Base-by-base conservation (phyloP, 2,888 invertebrate genomes). In the Harmothoe impar region DNA sequence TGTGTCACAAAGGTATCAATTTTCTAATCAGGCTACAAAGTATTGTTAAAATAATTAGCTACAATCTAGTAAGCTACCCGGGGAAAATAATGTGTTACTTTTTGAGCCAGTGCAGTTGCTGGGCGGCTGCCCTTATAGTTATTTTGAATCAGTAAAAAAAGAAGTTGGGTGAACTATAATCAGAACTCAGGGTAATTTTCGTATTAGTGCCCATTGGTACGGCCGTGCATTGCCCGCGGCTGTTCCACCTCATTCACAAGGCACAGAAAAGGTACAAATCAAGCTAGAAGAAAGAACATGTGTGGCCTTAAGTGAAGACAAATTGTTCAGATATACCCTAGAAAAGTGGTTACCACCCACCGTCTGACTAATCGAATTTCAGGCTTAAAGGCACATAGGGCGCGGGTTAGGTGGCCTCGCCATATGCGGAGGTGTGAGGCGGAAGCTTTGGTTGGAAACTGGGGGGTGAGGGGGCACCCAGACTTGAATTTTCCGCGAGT, bases 261-360 rank as follows among this genome's bases (percentile, higher is more conserved):
- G 72, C 72, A 72, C 72, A 72, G 72, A 72, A 72, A 72, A 72
- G 72, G 72, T 72, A 72, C 72, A 72, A 72, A 72, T 72, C 72
- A 72, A 72, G 72, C 72, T 29, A 72, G 72, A 72, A 72, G 72
- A 72, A 72, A 72, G 72, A 72, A 72, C 72, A 72, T 72, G 72
- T 72, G 72, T 72, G 25, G n/a, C 25, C 72, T 72, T 7, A 43
- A 29, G 72, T 29, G 25, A 29, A 29, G 72, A 72, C 72, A 72
- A 72, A 72, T 72, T 72, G 72, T 72, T 72, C 72, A 72, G 72
- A 72, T 72, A 72, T 72, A 72, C 15, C 72, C 72, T 29, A 29
- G 72, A 72, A 72, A 72, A 72, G 5, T 72, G 72, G 72, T 72
- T 72, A 72, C 72, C 72, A 72, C 72, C 72, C 72, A 72, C 72